Conservation (phyloP, 2,113 vertebrate species). For the Holacanthus passer region DNA sequence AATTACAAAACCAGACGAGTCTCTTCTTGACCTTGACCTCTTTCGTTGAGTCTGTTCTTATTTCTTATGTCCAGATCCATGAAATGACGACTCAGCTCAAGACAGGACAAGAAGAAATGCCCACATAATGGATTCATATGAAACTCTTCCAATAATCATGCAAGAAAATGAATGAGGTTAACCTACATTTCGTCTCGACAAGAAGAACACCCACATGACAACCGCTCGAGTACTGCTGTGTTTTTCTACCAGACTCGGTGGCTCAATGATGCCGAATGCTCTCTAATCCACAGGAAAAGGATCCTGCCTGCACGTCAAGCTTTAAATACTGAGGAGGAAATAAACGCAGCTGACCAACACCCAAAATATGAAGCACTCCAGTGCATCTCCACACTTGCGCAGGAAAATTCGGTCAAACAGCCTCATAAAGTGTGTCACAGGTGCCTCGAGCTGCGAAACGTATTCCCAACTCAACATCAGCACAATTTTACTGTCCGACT, state of each 20-base stretch:
- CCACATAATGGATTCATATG: not conserved
- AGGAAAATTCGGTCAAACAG: not conserved
- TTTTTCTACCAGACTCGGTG: not conserved
- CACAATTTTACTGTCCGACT: not conserved
- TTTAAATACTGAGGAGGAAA: not conserved
- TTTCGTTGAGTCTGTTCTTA: not conserved
- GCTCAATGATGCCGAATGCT: not conserved
- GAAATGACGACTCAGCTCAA: not conserved
- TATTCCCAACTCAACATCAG: not conserved
- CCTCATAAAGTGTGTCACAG: slow-evolving; percentile 29
- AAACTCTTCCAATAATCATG: not conserved
- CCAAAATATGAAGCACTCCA: not conserved
- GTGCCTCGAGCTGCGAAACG: not conserved
- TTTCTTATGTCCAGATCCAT: not conserved
- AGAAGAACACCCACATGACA: slow-evolving; percentile 50
- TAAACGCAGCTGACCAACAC: slow-evolving; percentile 17
- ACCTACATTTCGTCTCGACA: slow-evolving; percentile 55
- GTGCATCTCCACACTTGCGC: not conserved
- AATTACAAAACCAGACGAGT: not conserved
- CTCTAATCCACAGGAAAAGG: slow-evolving; percentile 17
- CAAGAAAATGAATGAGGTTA: slow-evolving; percentile 42
- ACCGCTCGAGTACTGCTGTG: not conserved
- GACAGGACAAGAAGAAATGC: not conserved
- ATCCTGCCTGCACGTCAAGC: not conserved
- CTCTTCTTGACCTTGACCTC: slow-evolving; percentile 17